Percentiles rank a stretch among this genome's conserved stretches.
Conservation (phyloP, 30 jellyfish, hydroid and myxozoan genomes). For the Hydra vulgaris region DNA sequence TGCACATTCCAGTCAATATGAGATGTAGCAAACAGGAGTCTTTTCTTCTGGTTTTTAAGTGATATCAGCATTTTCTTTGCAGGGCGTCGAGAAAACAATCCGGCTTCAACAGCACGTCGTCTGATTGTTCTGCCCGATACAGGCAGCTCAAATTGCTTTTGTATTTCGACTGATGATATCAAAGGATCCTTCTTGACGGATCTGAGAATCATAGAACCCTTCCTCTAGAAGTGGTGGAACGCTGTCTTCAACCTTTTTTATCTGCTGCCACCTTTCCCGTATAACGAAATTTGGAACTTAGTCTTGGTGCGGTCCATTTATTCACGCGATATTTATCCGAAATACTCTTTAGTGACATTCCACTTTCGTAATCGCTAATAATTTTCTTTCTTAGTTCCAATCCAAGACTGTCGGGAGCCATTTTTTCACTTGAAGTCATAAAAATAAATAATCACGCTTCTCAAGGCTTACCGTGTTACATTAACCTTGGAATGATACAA, state of each 20-base stretch:
- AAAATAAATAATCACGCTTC: no score
- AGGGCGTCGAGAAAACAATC: neutral
- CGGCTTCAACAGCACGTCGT: neutral
- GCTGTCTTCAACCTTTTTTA: neutral
- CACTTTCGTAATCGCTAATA: neutral
- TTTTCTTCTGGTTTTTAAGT: neutral
- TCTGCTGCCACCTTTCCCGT: neutral
- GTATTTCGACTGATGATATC: neutral
- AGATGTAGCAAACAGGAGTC: neutral
- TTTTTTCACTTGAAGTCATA: neutral
- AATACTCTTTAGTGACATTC: neutral
- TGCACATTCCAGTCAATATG: neutral
- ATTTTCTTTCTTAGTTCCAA: neutral
- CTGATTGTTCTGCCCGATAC: neutral
- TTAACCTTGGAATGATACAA: no score
- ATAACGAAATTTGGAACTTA: neutral
- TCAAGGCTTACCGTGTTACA: no score
- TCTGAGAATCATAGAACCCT: neutral
- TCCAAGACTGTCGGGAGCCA: neutral
- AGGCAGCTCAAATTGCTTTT: neutral
- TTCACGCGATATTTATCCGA: neutral
- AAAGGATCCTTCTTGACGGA: neutral
- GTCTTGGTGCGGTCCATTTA: neutral
- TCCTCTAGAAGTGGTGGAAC: neutral
- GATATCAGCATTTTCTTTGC: neutral